phyloP scores from a whole-genome alignment of 2,113 vertebrate genomes.

The Fukomys damarensis region DNA sequence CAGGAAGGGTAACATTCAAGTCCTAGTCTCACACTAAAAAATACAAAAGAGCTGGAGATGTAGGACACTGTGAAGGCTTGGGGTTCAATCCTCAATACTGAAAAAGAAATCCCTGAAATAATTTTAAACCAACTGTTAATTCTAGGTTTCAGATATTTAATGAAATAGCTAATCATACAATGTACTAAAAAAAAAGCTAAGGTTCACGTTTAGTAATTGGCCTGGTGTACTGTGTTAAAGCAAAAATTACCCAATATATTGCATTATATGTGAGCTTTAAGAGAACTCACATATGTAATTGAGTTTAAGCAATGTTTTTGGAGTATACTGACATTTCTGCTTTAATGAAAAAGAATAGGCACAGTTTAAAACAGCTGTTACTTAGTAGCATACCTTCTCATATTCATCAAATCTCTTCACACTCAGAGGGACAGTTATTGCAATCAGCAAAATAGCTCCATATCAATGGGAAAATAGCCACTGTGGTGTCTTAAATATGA shows the following conservation, averaged over 20 bases:
- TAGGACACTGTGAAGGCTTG: neutral
- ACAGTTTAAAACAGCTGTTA: conserved; percentile 6
- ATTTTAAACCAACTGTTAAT: neutral
- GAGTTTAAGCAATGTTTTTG: neutral
- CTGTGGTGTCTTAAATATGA: neutral
- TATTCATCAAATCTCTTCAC: neutral
- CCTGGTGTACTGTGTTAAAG: neutral
- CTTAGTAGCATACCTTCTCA: neutral
- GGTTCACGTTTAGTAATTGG: neutral
- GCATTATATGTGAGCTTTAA: neutral
- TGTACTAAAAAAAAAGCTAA: neutral
- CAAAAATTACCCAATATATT: neutral
- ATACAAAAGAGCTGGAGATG: neutral
- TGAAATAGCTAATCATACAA: conserved; percentile 5
- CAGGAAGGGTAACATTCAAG: neutral
- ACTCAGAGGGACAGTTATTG: neutral
- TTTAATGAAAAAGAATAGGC: conserved; percentile 33
- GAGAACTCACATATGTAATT: neutral
- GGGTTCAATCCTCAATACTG: neutral
- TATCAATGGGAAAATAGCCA: conserved; percentile 26
- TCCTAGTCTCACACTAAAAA: neutral
- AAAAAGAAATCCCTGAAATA: neutral
- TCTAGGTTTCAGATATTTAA: neutral
- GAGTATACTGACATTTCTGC: neutral
- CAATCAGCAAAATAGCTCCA: neutral